Evolutionary conservation across 2,888 invertebrate genomes (phyloP), one percentile per base, ranked within the genome.

Genomic region (Sylvicola fuscatus): DNA sequence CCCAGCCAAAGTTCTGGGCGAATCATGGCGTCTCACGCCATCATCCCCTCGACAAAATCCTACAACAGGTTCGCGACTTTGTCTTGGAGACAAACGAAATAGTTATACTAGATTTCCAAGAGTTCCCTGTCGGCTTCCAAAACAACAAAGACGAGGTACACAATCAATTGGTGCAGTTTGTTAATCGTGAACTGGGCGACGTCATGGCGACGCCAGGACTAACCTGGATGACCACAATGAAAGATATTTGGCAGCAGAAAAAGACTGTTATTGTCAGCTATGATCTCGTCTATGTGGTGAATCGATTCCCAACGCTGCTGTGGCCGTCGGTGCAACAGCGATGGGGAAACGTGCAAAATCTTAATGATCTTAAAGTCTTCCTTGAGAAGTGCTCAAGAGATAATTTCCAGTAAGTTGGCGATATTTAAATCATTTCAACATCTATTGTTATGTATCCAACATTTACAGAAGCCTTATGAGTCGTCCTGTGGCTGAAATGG

Each of bases 341-440:
- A 41, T 79, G 78, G 78, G 76, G 70, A 2, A 65, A 78, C 48
- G 70, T 68, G 5, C 66, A 68, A 41, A 61, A 56, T 13, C 53
- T 67, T 40, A 43, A 53, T 1, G 60, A 59, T 27, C 54, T 77
- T 32, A 66, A 67, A 44, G 48, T 45, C 1, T 68, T 66, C 48
- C 52, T 77, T 35, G 49, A 53, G 11, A 47, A 46, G 8, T 21
- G 21, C 21, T 21, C 21, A 21, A 21, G 8, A 8, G 21, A 21
- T 21, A 21, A 21, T 21, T 21, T 21, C 8, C 21, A 21, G 21
- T 21, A 21, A 21, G 21, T 48, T 61, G 2, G 61, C n/a, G 10
- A 63, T 16, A 32, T 31, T 33, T 30, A 17, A 8, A 67, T 67
- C 0, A 49, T 70, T 44, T 64, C 64, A 54, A 17, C 21, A 13